Base-by-base conservation (phyloP, 2,113 vertebrate genomes). In the Loxodonta africana region DNA sequence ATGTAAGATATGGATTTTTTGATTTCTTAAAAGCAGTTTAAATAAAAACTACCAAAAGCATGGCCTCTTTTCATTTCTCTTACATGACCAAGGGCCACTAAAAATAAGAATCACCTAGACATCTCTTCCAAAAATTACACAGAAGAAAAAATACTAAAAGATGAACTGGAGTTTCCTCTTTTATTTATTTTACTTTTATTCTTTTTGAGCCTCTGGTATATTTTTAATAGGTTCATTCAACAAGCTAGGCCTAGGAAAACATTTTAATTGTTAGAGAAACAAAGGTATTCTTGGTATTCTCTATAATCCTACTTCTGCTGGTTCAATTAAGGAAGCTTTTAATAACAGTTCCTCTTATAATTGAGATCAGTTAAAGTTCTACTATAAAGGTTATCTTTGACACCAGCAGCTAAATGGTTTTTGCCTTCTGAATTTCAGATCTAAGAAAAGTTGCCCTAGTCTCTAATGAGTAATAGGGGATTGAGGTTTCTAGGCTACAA, bases 401-500 rank as follows among this genome's bases (percentile, higher is more conserved):
- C 95, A 98, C 83, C 85, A 98, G 97, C 97, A 98, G 96, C 96
- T 96, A 98, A 98, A 97, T 91, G 78, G 96, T 97, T 98, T 97
- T 98, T 53, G 5, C 90, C 95, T 98, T 97, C 97, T 97, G 97
- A 98, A 98, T 98, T 98, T 97, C 89, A 98, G 96, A 98, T 98
- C 98, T 98, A 98, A 98, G 97, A 98, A 98, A 98, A 99, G 97
- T 98, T 98, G 96, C 95, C 97, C 95, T 95, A 95, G 96, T 98
- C 98, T 98, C 98, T 98, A 99, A 99, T 98, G 98, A 99, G 96
- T 98, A 99, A 99, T 99, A 98, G 98, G 94, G 97, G 98, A 99
- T 98, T 98, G 98, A 98, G 98, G 98, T 99, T 99, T 99, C 98
- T 97, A 99, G 98, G 98, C 98, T 99, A 98, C 98, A 99, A 99